A percentile compares a stretch with the other conserved stretches of the same genome.
phyloP scores from a whole-genome alignment of 2,797 vertebrate genomes.

The Microcaecilia unicolor region DNA sequence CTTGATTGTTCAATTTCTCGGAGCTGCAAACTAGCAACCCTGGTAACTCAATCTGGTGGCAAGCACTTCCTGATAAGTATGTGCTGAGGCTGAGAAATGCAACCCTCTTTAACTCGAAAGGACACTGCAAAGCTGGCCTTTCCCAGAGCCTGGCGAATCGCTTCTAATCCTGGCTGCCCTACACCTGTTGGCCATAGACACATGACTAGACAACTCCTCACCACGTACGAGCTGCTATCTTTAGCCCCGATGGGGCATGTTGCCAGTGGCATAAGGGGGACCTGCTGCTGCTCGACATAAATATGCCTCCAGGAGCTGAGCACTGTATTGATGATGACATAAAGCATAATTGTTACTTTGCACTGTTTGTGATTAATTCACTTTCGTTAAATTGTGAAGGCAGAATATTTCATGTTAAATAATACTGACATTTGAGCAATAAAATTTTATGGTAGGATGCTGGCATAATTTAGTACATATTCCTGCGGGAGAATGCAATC shows the following conservation, averaged over 20 bases:
- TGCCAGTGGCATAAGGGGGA: slow-evolving; percentile 3
- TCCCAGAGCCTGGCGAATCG: slow-evolving; percentile 3
- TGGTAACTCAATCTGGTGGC: neutral
- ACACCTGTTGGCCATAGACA: slow-evolving; percentile 10
- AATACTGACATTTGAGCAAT: slow-evolving; percentile 9
- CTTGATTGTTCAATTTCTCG: no score
- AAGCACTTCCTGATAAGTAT: slow-evolving; percentile 7
- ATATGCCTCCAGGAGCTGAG: neutral
- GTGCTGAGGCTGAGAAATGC: slow-evolving; percentile 11
- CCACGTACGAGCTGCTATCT: slow-evolving; percentile 9
- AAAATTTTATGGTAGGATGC: slow-evolving; percentile 8
- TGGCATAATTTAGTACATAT: slow-evolving; percentile 17
- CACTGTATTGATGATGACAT: slow-evolving; percentile 5
- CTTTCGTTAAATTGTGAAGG: slow-evolving; percentile 22
- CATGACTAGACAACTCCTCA: neutral
- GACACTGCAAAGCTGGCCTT: neutral
- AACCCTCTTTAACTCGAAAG: neutral
- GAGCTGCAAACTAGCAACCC: no score
- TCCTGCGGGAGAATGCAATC: no score
- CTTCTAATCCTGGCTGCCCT: slow-evolving; percentile 13
- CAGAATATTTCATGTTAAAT: slow-evolving; percentile 23
- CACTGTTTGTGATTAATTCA: slow-evolving; percentile 9
- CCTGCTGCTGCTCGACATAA: slow-evolving; percentile 4
- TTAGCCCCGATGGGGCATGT: slow-evolving; percentile 12
- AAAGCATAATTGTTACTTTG: slow-evolving; percentile 8